phyloP scores from a whole-genome alignment of 2,888 invertebrate genomes.

The Galeopsomyia nigrocyanea region DNA sequence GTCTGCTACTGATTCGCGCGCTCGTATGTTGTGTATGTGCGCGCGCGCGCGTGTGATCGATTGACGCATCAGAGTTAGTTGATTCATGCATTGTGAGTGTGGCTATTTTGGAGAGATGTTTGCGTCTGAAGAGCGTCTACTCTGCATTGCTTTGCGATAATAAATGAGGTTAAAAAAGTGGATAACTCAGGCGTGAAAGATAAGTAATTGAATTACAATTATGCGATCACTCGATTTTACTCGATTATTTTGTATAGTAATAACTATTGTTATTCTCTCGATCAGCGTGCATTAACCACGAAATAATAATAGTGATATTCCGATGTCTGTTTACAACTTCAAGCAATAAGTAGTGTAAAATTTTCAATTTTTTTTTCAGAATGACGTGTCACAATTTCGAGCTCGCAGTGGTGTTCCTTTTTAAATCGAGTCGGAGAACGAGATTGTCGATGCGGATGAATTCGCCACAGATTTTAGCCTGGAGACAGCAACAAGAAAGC shows the following conservation, averaged over 20 bases:
- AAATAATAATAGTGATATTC: too few species aligned
- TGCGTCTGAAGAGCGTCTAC: too few species aligned
- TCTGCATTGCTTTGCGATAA: too few species aligned
- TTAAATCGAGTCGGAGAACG: background rate
- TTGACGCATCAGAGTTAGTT: conserved; percentile 12
- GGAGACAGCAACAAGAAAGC: conserved; percentile 3
- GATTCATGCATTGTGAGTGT: too few species aligned
- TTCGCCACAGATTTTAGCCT: conserved; percentile 13
- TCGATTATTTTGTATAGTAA: conserved; percentile 22
- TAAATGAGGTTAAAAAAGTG: too few species aligned
- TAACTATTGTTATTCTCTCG: conserved; percentile 3
- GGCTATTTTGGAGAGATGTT: too few species aligned
- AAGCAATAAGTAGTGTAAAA: too few species aligned
- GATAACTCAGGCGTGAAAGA: too few species aligned
- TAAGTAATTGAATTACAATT: too few species aligned
- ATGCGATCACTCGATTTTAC: background rate
- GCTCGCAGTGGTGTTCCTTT: background rate
- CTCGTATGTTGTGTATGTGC: background rate
- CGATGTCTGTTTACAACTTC: too few species aligned
- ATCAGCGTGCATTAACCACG: background rate
- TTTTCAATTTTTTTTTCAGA: too few species aligned
- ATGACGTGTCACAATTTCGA: too few species aligned
- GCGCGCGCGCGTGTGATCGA: conserved; percentile 35
- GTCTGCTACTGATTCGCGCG: background rate
- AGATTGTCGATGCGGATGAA: background rate